Base-by-base conservation (phyloP, 2,888 invertebrate genomes). In the Ormyrus labotus region DNA sequence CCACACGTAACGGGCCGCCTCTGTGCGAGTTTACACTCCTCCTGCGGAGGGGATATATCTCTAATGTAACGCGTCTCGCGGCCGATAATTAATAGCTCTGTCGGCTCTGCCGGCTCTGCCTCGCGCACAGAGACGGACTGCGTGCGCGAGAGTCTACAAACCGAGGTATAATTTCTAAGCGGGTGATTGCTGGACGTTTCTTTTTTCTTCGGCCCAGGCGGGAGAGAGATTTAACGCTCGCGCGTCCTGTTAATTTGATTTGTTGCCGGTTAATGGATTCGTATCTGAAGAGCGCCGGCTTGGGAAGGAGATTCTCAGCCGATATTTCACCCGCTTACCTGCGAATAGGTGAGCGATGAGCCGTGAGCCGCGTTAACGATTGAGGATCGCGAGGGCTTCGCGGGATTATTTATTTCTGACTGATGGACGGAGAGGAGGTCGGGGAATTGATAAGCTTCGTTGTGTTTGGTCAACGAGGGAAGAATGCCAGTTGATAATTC, bases 161-260 rank as follows among this genome's bases (percentile, higher is more conserved):
- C 50, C 70, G n/a, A 9, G 55, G 34, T n/a, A 55, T 67, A 53
- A 13, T 53, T n/a, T 67, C 53, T n/a, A 51, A 19, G 13, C 13
- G 13, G 13, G 13, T 13, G 13, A 13, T 13, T 55, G 45, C 55
- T 55, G 57, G 9, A 13, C 57, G 13, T 6, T 48, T 70, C 11
- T 60, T 48, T 60, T 4, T 71, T 61, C 10, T 34, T 71, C n/a
- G n/a, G n/a, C 11, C 50, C 13, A 8, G 65, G 61, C 3, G 61
- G 34, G 58, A 45, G 57, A 50, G 57, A 48, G 10, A 19, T 11
- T 63, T 13, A 45, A 63, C 45, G 51, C 65, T 6, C 75, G 72
- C 76, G 73, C 78, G 80, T 79, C 80, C 80, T 80, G 81, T 77
- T 80, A 81, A 83, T 81, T 72, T 78, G 78, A 78, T 78, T 78